A percentile compares a stretch with the other conserved stretches of the same genome.
Conservation (phyloP, 2,113 vertebrate species). For the Euleptes europaea region DNA sequence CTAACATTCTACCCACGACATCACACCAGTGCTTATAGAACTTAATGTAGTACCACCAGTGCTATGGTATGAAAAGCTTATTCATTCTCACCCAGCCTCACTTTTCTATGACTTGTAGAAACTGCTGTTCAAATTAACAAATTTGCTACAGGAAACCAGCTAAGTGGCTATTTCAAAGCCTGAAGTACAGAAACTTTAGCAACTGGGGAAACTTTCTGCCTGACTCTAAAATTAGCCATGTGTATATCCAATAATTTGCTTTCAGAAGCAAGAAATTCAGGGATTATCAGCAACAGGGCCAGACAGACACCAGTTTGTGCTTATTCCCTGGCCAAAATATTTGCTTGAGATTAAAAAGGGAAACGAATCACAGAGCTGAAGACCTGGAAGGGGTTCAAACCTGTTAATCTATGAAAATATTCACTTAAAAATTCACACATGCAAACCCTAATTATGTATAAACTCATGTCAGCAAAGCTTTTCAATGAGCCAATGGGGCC, state of each 20-base stretch:
- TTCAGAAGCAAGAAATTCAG: background rate
- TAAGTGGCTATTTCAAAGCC: background rate
- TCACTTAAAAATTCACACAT: background rate
- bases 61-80: background rate
- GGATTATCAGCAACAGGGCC: background rate
- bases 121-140: background rate
- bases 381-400: background rate
- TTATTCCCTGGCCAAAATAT: background rate
- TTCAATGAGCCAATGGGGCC: background rate
- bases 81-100: background rate
- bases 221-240: background rate
- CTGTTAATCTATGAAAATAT: background rate
- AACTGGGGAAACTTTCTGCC: background rate
- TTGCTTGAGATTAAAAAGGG: background rate
- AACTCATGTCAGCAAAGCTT: background rate
- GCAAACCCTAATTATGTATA: background rate
- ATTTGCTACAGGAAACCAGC: background rate
- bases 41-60: background rate
- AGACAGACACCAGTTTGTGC: background rate
- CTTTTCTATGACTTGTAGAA: background rate
- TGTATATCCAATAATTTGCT: background rate
- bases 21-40: background rate
- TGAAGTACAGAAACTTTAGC: background rate
- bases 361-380: background rate
- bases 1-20: too few relatives aligned